Percentiles rank a stretch among this genome's conserved stretches.
These are phyloP conservation scores for Papilio dardanus DNA, from an alignment of 1,140 invertebrate genomes.

Conservation along the genomic window DNA sequence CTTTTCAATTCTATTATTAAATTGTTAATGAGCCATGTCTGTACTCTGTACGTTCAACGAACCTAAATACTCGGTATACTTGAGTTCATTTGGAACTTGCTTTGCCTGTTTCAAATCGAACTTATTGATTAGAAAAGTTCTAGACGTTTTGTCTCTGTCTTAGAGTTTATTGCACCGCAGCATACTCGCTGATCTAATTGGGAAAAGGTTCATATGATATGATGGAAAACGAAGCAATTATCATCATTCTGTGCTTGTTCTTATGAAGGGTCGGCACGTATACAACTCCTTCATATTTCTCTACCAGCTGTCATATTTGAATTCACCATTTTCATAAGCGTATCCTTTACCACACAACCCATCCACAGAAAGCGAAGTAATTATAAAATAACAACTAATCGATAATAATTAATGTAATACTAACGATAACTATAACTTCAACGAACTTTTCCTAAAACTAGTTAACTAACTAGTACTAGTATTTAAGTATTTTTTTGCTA, in stretches of 20 bases:
- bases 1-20: slow-evolving; percentile 25
- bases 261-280: not conserved
- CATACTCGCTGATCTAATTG: not conserved
- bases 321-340: no score
- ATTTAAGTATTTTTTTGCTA: no score
- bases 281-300: no score
- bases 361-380: no score
- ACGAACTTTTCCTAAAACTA: no score
- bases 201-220: not conserved
- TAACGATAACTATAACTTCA: no score
- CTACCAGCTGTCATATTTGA: no score
- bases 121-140: slow-evolving; percentile 7
- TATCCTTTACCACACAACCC: no score
- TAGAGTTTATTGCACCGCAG: not conserved
- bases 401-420: no score
- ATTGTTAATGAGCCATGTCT: slow-evolving; percentile 27
- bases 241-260: no score
- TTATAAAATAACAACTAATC: no score
- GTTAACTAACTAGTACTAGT: no score
- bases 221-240: not conserved
- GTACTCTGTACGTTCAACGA: slow-evolving; percentile 3
- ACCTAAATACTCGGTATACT: not conserved
- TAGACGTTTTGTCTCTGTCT: slow-evolving; percentile 5
- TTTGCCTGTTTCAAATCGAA: not conserved
- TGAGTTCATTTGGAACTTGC: not conserved